phyloP scores from a whole-genome alignment of 2,797 vertebrate genomes.

The Phoebastria nigripes region DNA sequence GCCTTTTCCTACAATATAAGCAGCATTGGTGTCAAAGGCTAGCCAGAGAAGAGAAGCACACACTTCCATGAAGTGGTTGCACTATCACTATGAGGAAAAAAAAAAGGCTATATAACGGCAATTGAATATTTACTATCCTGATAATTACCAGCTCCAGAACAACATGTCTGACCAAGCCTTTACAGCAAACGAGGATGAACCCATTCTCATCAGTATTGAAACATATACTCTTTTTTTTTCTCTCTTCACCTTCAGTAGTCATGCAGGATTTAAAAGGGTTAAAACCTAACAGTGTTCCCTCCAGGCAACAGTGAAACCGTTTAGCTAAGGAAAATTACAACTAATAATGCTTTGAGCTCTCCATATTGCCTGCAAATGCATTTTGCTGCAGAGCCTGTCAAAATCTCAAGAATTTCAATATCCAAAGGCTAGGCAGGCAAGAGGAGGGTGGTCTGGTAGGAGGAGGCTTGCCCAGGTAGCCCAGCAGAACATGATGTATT shows the following conservation, averaged over 20 bases:
- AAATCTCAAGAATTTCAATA: background rate
- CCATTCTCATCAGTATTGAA: background rate
- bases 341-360: background rate
- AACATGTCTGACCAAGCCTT: background rate
- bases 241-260: background rate
- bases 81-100: background rate
- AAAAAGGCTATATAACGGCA: background rate
- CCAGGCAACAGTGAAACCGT: background rate
- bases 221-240: fast-evolving
- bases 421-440: background rate
- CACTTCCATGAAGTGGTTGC: background rate
- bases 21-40: background rate
- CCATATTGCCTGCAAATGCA: background rate
- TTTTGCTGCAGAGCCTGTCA: background rate
- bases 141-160: background rate
- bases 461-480: background rate
- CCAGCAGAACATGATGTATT: background rate
- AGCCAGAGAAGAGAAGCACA: background rate
- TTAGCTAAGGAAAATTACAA: background rate
- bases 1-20: background rate
- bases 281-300: background rate
- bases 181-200: background rate
- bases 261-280: background rate
- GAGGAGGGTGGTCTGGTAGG: background rate
- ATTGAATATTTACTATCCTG: background rate